These are phyloP conservation scores for Masticophis lateralis DNA, from an alignment of 2,797 vertebrate species.

Conservation along the genomic window DNA sequence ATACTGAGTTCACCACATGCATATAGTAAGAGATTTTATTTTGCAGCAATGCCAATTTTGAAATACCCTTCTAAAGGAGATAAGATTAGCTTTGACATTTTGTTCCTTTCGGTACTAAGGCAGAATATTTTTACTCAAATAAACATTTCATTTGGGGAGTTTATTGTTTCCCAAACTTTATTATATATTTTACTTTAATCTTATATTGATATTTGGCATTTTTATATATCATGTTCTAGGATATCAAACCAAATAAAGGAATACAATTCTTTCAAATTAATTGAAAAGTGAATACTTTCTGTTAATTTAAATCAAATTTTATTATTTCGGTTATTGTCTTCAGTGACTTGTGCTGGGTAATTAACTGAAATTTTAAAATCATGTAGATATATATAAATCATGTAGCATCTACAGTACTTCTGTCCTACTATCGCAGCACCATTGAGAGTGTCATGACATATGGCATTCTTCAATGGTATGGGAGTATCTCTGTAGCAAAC, in stretches of 20 bases:
- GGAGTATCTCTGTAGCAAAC: no score
- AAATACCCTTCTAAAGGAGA: neutral
- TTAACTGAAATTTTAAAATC: neutral
- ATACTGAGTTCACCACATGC: neutral
- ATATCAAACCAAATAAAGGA: neutral
- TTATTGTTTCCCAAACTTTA: neutral
- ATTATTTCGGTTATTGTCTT: neutral
- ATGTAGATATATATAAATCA: neutral
- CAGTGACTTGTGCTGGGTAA: neutral
- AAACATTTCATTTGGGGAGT: neutral
- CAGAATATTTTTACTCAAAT: neutral
- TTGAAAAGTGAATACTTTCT: neutral
- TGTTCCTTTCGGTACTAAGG: neutral
- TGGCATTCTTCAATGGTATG: no score
- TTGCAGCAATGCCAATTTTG: neutral
- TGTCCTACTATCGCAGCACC: no score
- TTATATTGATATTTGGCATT: neutral
- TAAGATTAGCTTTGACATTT: neutral
- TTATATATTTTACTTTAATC: neutral
- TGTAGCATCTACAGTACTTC: no score
- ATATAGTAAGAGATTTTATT: neutral
- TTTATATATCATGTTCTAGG: neutral
- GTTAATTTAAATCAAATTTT: neutral
- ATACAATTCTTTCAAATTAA: neutral
- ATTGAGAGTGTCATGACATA: no score